Evolutionary conservation across 1,140 invertebrate genomes (phyloP), one percentile per base, ranked within the genome.

Genomic region (Hyles vespertilio): DNA sequence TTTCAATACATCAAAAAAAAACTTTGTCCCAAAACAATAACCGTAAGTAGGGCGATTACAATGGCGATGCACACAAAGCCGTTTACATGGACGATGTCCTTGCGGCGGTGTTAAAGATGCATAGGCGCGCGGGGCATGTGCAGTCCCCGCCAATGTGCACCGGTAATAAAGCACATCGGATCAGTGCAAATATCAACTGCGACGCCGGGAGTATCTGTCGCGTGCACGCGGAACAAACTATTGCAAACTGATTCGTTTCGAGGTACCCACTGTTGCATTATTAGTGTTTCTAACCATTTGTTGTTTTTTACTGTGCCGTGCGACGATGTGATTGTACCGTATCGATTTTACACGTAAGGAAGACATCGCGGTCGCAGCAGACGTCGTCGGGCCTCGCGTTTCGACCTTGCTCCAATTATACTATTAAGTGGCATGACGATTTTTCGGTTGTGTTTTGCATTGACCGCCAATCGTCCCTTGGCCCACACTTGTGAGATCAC

Each of bases 401-500:
- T 45, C 67, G 78, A 79, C 83, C 83, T 84, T 81, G 83, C 74
- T 78, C 83, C 72, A 79, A 80, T 86, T 83, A 75, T 69, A 74
- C 67, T 22, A 22, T 22, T 22, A 22, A 70, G 63, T 62, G 34
- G 47, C 33, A 32, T 9, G 10, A 33, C 5, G 12, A 48, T 48
- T n/a, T 48, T 48, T n/a, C n/a, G n/a, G n/a, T n/a, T 22, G 22
- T 22, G 3, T 8, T 48, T 48, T 48, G 46, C 12, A 22, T 11
- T 8, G 46, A 22, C 7, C 12, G 36, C 12, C n/a, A 48, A 8
- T 10, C n/a, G 7, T 5, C n/a, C n/a, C 12, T 11, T 48, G 8
- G n/a, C 46, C 8, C 3, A 11, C n/a, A 11, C 5, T 10, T 22
- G 7, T 48, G 46, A 8, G 22, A 22, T 22, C 22, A 22, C 22